Percentiles rank a stretch among this genome's conserved stretches.
Conservation (phyloP, 2,888 invertebrate genomes). For the Odontothrips loti region DNA sequence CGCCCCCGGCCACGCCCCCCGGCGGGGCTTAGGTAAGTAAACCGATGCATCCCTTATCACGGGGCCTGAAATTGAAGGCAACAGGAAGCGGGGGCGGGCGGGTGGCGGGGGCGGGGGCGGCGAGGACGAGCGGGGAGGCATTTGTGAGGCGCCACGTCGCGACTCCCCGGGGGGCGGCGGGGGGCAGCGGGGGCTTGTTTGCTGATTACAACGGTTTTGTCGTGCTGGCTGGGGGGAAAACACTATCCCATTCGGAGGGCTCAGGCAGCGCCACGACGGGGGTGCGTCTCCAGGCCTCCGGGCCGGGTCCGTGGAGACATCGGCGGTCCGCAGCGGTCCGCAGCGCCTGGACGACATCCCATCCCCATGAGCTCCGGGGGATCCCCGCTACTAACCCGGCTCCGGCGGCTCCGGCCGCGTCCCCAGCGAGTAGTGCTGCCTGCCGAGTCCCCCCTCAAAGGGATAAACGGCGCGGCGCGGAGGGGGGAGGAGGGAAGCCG, state of each 20-base stretch:
- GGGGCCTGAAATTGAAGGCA: not conserved
- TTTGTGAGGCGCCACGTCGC: not conserved
- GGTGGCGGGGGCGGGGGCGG: not conserved
- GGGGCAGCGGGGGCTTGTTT: slow-evolving; percentile 2
- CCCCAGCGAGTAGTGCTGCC: not conserved
- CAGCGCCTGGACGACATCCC: not conserved
- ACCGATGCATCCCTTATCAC: not conserved
- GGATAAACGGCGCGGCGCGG: not conserved
- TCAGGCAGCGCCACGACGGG: not conserved
- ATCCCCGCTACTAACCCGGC: not conserved
- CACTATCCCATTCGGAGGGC: not conserved
- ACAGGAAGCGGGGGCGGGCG: not conserved
- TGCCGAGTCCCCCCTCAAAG: not conserved
- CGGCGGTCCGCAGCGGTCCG: not conserved
- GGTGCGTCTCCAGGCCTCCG: not conserved
- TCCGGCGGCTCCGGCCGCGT: not conserved
- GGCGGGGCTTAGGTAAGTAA: not conserved
- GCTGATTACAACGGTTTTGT: slow-evolving; percentile 13
- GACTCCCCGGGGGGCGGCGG: not conserved
- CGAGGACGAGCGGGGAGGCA: too few relatives aligned
- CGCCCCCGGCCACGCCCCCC: not conserved
- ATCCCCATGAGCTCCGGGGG: slow-evolving; percentile 6
- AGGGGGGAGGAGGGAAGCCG: not conserved
- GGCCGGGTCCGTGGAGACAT: not conserved
- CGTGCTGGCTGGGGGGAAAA: not conserved